Conservation (phyloP, 2,113 vertebrate species). For the Capreolus pygargus region DNA sequence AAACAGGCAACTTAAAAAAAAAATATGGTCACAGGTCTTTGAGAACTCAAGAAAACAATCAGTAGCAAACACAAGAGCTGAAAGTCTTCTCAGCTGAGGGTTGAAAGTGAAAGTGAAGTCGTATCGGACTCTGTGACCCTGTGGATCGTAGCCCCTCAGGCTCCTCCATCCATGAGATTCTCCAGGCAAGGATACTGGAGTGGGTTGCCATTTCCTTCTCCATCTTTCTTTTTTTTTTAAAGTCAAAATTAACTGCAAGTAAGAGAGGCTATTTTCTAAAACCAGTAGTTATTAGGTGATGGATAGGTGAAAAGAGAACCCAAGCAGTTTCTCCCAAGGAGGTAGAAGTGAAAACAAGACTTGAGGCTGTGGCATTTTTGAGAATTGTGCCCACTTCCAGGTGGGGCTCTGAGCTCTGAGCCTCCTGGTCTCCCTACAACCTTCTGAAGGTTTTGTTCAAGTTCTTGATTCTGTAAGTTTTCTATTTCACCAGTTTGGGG, state of each 20-base stretch:
- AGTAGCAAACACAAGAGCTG: too few relatives aligned
- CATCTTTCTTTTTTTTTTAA: background rate
- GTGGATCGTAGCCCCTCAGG: too few relatives aligned
- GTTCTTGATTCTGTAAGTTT: background rate
- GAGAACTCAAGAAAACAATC: too few relatives aligned
- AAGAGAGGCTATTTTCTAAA: background rate
- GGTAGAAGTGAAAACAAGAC: background rate
- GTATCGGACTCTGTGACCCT: too few relatives aligned
- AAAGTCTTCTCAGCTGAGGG: too few relatives aligned
- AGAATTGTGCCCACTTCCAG: background rate
- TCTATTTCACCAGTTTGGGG: background rate
- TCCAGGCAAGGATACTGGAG: too few relatives aligned
- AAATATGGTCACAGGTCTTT: too few relatives aligned
- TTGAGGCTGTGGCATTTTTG: background rate
- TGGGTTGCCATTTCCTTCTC: too few relatives aligned
- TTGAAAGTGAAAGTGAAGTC: too few relatives aligned
- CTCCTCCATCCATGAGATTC: too few relatives aligned
- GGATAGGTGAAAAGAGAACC: background rate
- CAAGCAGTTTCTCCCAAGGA: background rate
- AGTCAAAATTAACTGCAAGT: background rate
- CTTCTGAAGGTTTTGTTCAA: background rate
- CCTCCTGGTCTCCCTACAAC: background rate
- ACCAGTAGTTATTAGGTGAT: background rate
- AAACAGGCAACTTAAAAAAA: too few relatives aligned
- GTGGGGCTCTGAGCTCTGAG: background rate